These are phyloP conservation scores for Hirtodrosophila histrioides DNA, from an alignment of 2,888 invertebrate genomes.

Conservation along the genomic window DNA sequence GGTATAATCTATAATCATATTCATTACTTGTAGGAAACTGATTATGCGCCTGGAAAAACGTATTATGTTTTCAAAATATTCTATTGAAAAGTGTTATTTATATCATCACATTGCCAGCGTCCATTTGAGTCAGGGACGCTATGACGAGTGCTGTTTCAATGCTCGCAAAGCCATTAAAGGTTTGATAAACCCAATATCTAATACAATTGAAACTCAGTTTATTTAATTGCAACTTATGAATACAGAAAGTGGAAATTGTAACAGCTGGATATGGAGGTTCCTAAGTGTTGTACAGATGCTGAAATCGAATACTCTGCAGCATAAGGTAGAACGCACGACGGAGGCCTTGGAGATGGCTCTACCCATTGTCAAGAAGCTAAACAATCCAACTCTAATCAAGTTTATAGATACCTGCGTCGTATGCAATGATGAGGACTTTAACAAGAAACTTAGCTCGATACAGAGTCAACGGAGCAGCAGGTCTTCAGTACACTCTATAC, in stretches of 20 bases:
- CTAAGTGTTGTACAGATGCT: slow-evolving; percentile 69
- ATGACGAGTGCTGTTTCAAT: slow-evolving; percentile 77
- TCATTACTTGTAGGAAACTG: slow-evolving; percentile 52
- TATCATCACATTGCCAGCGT: slow-evolving; percentile 71
- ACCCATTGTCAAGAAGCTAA: slow-evolving; percentile 27
- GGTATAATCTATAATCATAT: background rate
- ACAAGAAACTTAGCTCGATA: slow-evolving; percentile 12
- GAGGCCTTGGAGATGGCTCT: slow-evolving; percentile 58
- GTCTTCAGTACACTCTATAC: no score
- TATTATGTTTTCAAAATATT: slow-evolving; percentile 73
- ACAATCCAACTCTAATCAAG: background rate
- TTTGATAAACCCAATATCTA: background rate
- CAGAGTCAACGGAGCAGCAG: slow-evolving; percentile 24
- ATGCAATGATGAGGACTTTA: slow-evolving; percentile 39
- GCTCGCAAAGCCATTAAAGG: slow-evolving; percentile 70
- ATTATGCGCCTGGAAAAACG: slow-evolving; percentile 72
- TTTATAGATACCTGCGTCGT: slow-evolving; percentile 50
- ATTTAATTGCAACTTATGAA: background rate
- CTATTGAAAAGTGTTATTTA: slow-evolving; percentile 80
- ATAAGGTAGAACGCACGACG: slow-evolving; percentile 78
- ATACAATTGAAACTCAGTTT: no score
- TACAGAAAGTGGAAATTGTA: slow-evolving; percentile 62
- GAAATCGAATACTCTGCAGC: slow-evolving; percentile 75
- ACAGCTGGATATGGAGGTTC: slow-evolving; percentile 75
- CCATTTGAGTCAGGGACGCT: slow-evolving; percentile 52